Percentiles rank a stretch among this genome's conserved stretches.
phyloP scores from a whole-genome alignment of 2,888 invertebrate species.

The Heterodera filipjevi region DNA sequence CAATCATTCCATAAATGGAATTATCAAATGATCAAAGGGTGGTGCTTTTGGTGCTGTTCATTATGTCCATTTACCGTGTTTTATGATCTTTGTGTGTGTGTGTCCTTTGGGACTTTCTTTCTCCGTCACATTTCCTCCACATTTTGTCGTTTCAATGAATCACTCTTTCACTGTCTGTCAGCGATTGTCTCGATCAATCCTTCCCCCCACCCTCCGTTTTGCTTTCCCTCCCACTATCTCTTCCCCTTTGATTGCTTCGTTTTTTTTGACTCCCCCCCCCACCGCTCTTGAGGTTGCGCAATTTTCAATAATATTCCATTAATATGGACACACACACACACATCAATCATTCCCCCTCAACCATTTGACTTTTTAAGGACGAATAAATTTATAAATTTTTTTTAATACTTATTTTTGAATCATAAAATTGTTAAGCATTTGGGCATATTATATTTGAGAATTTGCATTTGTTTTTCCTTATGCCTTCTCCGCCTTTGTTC shows the following conservation, averaged over 20 bases:
- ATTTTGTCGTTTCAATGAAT: not conserved
- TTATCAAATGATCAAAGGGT: too few relatives aligned
- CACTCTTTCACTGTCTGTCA: not conserved
- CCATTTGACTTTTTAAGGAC: not conserved
- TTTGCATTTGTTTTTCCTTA: not conserved
- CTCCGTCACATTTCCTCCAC: not conserved
- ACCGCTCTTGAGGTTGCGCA: slow-evolving; percentile 5
- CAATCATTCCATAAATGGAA: too few relatives aligned
- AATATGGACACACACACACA: not conserved
- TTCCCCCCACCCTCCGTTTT: not conserved
- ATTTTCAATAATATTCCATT: not conserved
- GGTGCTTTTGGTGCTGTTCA: too few relatives aligned
- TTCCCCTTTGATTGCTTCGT: not conserved
- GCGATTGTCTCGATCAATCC: not conserved
- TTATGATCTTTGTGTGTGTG: too few relatives aligned
- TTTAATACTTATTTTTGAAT: not conserved
- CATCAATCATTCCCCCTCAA: too few relatives aligned
- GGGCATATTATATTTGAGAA: not conserved
- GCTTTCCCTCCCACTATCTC: not conserved
- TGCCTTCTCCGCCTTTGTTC: not conserved
- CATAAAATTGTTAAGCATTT: not conserved
- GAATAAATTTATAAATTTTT: not conserved
- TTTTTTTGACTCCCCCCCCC: not conserved
- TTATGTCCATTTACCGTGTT: too few relatives aligned
- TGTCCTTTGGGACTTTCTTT: too few relatives aligned